Percentiles rank a stretch among this genome's conserved stretches.
These are phyloP conservation scores for Exocentrus adspersus DNA, from an alignment of 2,888 invertebrate genomes.

Conservation along the genomic window DNA sequence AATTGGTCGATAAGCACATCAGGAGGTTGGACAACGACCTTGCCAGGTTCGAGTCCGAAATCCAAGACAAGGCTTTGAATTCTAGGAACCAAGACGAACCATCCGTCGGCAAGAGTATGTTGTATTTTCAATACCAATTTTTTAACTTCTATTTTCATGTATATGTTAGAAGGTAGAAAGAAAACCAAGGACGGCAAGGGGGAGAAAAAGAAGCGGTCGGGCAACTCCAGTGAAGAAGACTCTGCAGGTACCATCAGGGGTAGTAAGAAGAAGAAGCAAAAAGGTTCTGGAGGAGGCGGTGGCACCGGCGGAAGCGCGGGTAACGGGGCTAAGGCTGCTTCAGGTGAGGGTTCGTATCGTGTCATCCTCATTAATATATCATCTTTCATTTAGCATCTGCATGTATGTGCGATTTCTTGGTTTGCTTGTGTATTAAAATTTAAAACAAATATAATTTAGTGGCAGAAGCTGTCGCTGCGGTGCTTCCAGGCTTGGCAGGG, in stretches of 20 bases:
- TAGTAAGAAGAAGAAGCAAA: conserved; percentile 69
- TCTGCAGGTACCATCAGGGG: conserved; percentile 60
- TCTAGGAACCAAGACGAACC: conserved; percentile 77
- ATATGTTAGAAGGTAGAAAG: conserved; percentile 72
- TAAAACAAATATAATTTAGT: conserved; percentile 55
- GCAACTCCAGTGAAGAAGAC: conserved; percentile 66
- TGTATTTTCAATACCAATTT: too few relatives aligned
- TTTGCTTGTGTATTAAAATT: too few relatives aligned
- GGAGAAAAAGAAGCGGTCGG: conserved; percentile 69
- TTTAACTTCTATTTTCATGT: too few relatives aligned
- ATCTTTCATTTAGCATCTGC: conserved; percentile 37
- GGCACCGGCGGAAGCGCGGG: conserved; percentile 55
- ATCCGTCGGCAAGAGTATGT: conserved; percentile 69
- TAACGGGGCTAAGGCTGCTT: conserved; percentile 58
- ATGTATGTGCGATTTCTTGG: conserved; percentile 23
- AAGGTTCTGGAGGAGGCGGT: conserved; percentile 61
- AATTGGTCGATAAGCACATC: conserved; percentile 97
- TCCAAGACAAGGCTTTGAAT: conserved; percentile 91
- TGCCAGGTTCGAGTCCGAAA: conserved; percentile 95
- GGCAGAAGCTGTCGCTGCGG: conserved; percentile 61
- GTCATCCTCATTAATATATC: conserved; percentile 38
- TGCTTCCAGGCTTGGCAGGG: conserved; percentile 67
- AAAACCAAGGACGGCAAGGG: conserved; percentile 73
- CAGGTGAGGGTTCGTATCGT: conserved; percentile 63
- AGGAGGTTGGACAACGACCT: conserved; percentile 94